Conservation (phyloP, 2,797 vertebrate genomes). For the Danio choprae region DNA sequence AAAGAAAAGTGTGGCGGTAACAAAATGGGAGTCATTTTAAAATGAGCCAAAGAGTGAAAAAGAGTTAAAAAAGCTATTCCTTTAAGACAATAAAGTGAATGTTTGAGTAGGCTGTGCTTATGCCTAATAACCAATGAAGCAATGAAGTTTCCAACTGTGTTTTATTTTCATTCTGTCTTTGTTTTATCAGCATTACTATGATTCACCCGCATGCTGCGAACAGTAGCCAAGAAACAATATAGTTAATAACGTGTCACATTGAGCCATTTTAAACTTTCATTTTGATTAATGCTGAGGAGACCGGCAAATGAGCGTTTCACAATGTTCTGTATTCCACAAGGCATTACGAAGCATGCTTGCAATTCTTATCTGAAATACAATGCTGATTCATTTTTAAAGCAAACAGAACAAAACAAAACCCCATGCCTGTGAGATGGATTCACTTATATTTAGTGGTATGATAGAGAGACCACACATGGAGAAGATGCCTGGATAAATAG, state of each 20-base stretch:
- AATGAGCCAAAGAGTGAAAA: neutral
- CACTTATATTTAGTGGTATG: slow-evolving; percentile 23
- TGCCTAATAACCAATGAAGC: slow-evolving; percentile 32
- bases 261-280: slow-evolving; percentile 27
- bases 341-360: neutral
- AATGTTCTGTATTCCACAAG: slow-evolving; percentile 1
- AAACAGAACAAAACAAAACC: slow-evolving; percentile 10
- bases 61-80: neutral
- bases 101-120: slow-evolving; percentile 32
- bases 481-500: slow-evolving; percentile 45
- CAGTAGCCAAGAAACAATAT: slow-evolving; percentile 27
- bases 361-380: slow-evolving; percentile 12
- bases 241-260: slow-evolving; percentile 37
- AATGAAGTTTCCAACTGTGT: slow-evolving; percentile 17
- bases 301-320: neutral
- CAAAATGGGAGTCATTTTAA: neutral
- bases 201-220: slow-evolving; percentile 33
- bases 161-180: slow-evolving; percentile 31
- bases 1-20: neutral
- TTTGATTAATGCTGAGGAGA: slow-evolving; percentile 27
- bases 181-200: slow-evolving; percentile 29
- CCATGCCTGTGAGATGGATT: slow-evolving; percentile 3
- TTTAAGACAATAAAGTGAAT: slow-evolving; percentile 34
- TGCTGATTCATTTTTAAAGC: slow-evolving; percentile 15
- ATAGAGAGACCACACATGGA: slow-evolving; percentile 44